phyloP scores from a whole-genome alignment of 1,140 invertebrate genomes.

The Uloborus diversus region DNA sequence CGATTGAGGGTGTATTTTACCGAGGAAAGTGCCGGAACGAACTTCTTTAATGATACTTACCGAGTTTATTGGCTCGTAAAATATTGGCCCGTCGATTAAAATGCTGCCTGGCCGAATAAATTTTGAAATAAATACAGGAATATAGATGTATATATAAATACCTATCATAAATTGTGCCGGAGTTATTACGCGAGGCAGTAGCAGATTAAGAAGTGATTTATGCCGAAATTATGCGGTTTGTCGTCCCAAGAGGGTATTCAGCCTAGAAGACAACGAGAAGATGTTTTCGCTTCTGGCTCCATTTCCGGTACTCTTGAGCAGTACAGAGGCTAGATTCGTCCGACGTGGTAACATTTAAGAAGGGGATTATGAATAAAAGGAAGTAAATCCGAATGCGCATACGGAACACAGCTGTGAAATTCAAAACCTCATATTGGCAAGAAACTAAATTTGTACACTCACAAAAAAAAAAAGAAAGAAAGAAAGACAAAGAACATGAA shows the following conservation, averaged over 20 bases:
- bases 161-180: conserved; percentile 20
- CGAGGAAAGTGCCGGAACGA: conserved; percentile 29
- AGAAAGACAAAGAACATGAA: no score
- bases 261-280: no score
- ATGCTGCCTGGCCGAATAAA: conserved; percentile 17
- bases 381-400: no score
- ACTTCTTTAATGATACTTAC: conserved; percentile 42
- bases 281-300: no score
- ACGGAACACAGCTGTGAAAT: no score
- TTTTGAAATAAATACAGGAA: conserved; percentile 23
- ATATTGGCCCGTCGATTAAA: conserved; percentile 26
- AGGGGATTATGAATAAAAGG: no score
- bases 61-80: conserved; percentile 46
- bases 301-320: no score
- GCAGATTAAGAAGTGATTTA: conserved; percentile 25
- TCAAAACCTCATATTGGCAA: no score
- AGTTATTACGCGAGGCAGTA: conserved; percentile 9
- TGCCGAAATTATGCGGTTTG: conserved; percentile 21
- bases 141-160: no score
- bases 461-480: no score
- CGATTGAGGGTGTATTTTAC: conserved; percentile 7
- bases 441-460: no score
- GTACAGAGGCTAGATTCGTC: not conserved
- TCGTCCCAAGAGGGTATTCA: not conserved
- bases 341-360: no score